phyloP scores from a whole-genome alignment of 2,888 invertebrate species.

The Xanthorhoe designata region DNA sequence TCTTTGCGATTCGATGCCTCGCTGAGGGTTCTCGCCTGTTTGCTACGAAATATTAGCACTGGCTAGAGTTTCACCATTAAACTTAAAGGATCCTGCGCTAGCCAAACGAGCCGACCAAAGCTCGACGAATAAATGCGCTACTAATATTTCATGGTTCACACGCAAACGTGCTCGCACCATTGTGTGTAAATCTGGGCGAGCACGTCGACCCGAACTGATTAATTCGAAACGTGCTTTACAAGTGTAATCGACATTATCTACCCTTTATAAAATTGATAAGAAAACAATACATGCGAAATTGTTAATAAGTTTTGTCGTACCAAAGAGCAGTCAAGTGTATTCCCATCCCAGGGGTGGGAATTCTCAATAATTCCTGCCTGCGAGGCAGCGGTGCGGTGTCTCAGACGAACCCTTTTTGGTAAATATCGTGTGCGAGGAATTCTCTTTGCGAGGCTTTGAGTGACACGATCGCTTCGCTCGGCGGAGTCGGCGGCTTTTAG shows the following conservation, averaged over 20 bases:
- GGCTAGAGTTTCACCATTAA: slow-evolving; percentile 44
- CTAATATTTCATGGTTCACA: slow-evolving; percentile 73
- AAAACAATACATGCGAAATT: slow-evolving; percentile 20
- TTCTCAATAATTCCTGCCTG: slow-evolving; percentile 54
- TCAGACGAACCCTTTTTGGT: slow-evolving; percentile 57
- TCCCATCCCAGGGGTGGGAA: slow-evolving; percentile 55
- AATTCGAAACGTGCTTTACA: slow-evolving; percentile 59
- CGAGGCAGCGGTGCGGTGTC: slow-evolving; percentile 55
- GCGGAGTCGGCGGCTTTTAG: slow-evolving; percentile 57
- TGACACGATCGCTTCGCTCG: slow-evolving; percentile 57
- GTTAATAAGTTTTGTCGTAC: slow-evolving; percentile 49
- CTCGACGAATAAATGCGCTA: slow-evolving; percentile 56
- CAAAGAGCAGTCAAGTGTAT: slow-evolving; percentile 54
- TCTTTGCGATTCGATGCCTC: slow-evolving; percentile 58
- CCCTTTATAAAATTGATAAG: slow-evolving; percentile 22
- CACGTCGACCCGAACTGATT: slow-evolving; percentile 68
- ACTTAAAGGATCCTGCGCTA: slow-evolving; percentile 55
- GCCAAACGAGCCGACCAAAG: slow-evolving; percentile 48
- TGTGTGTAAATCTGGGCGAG: slow-evolving; percentile 73
- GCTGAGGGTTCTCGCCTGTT: slow-evolving; percentile 61
- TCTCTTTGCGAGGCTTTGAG: slow-evolving; percentile 64
- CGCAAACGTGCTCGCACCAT: slow-evolving; percentile 66
- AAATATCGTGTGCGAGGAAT: slow-evolving; percentile 65
- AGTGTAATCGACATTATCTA: slow-evolving; percentile 42
- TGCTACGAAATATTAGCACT: slow-evolving; percentile 57